These are phyloP conservation scores for Anguilla obscura DNA, from an alignment of 2,797 vertebrate genomes.

Conservation along the genomic window DNA sequence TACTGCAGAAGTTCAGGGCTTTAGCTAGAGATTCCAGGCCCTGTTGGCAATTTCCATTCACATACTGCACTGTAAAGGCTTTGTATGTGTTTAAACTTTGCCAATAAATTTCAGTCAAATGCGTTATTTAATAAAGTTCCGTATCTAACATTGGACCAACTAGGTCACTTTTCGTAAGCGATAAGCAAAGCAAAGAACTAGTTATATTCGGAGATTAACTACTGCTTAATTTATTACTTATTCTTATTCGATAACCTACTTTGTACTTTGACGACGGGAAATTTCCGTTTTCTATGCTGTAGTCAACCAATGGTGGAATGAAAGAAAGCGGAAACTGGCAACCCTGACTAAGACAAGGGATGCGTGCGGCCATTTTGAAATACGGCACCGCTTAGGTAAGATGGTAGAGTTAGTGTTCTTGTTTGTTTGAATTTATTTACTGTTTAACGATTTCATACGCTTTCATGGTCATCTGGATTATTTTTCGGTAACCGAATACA, in stretches of 20 bases:
- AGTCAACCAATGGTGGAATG: background rate
- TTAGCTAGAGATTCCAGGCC: background rate
- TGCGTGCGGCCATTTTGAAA: conserved; percentile 80
- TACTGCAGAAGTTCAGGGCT: background rate
- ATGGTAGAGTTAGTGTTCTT: conserved; percentile 62
- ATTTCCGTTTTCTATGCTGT: background rate
- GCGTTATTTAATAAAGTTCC: no score
- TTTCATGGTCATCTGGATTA: background rate
- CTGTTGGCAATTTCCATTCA: no score
- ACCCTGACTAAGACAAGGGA: conserved; percentile 12
- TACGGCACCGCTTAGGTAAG: conserved; percentile 77
- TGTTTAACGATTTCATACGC: conserved; percentile 18
- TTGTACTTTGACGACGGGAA: background rate
- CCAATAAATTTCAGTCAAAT: no score
- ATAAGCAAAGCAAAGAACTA: no score
- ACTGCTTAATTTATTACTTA: background rate
- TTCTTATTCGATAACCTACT: background rate
- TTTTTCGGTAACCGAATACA: background rate
- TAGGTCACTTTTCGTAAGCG: no score
- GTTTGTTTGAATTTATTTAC: conserved; percentile 40
- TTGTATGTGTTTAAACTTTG: no score
- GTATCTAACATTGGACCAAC: no score
- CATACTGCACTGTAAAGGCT: no score
- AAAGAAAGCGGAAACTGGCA: conserved; percentile 72
- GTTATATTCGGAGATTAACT: background rate